Evolutionary conservation across 2,113 vertebrate species (phyloP).

Genomic region (Megaceryle torquata): DNA sequence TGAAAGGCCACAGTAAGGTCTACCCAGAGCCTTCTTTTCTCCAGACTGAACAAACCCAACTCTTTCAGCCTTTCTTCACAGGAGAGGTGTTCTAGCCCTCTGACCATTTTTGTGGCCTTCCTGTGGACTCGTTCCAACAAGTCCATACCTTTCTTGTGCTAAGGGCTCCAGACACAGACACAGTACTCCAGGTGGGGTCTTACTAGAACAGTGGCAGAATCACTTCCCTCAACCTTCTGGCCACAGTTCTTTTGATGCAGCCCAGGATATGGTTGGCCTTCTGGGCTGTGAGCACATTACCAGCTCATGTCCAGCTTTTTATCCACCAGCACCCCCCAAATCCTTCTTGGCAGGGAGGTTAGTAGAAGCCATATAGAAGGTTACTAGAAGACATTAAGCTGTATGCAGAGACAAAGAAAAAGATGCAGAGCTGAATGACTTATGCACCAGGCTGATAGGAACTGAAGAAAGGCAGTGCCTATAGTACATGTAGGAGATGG

Average conservation of each 20-base stretch:
- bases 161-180: too few species aligned
- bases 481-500: fast-evolving
- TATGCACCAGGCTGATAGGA: neutral
- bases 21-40: too few species aligned
- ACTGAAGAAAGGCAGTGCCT: neutral
- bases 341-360: neutral
- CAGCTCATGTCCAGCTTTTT: neutral
- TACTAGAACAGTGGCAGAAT: too few species aligned
- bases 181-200: too few species aligned
- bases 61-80: neutral
- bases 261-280: too few species aligned
- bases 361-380: too few species aligned
- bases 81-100: neutral
- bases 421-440: neutral
- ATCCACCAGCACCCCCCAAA: neutral
- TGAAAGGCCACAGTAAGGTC: too few species aligned
- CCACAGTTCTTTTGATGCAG: too few species aligned
- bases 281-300: too few species aligned
- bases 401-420: neutral
- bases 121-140: neutral
- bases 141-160: too few species aligned
- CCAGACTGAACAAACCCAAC: too few species aligned
- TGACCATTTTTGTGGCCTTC: neutral
- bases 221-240: too few species aligned
- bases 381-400: neutral